Base-by-base conservation (phyloP, 2,888 invertebrate genomes). In the Pristionchus arcanus region DNA sequence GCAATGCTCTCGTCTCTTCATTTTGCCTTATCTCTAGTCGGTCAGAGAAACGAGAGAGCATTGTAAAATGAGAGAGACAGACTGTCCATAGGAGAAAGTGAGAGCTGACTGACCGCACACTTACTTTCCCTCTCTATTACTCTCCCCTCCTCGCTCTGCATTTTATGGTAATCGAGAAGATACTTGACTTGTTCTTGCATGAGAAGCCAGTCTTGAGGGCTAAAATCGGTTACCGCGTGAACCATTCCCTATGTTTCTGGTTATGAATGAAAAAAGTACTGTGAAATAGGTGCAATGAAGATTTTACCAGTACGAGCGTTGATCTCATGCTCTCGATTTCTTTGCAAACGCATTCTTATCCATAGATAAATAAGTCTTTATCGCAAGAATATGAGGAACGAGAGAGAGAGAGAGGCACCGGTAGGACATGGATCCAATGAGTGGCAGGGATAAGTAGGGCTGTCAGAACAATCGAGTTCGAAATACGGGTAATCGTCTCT, bases 91-190 rank as follows among this genome's bases (percentile, higher is more conserved):
- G 42, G 42, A 49, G 42, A 49, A 49, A 49, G 42, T 49, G 42
- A 49, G 42, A 49, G 42, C 42, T 11, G 42, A 49, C n/a, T 53
- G 49, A 42, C 85, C 37, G 63, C 53, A n/a, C 59, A 16, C 59
- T 34, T 53, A 25, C 85, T 86, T 42, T 66, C 63, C 13, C 85
- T 49, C 85, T 28, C 85, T 37, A n/a, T 21, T 21, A 31, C 77
- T 63, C 63, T 63, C 28, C 63, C 15, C 5, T 53, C 3, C 49
- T 15, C 63, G 25, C 42, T 13, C 68, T 28, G n/a, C 77, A 85
- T 37, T 86, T 66, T 59, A 86, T 86, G 63, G 86, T 59, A 86
- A 66, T 86, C 66, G 86, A 63, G 19, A 55, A 55, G 37, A n/a
- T 25, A 42, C 21, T 28, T 81, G 28, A 81, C 81, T 81, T 49